A percentile compares a stretch with the other conserved stretches of the same genome.
Conservation (phyloP, 1,140 invertebrate genomes). For the Chionoecetes opilio region DNA sequence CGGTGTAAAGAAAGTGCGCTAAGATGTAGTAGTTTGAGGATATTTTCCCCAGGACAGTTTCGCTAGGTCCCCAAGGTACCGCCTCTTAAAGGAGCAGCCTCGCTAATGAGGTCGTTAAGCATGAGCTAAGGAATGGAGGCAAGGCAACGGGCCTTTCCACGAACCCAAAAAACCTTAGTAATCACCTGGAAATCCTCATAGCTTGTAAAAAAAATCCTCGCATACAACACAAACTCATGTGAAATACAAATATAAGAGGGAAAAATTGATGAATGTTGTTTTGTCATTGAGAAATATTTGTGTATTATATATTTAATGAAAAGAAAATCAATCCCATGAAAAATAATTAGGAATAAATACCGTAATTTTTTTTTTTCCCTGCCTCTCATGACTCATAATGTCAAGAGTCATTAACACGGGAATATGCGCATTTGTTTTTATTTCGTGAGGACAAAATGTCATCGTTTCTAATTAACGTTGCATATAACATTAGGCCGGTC, state of each 20-base stretch:
- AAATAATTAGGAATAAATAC: too few species aligned
- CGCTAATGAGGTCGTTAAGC: conserved; percentile 1
- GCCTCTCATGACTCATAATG: too few species aligned
- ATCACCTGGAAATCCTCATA: not conserved
- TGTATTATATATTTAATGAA: too few species aligned
- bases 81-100: not conserved
- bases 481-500: too few species aligned
- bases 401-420: too few species aligned
- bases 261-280: too few species aligned
- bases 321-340: too few species aligned
- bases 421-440: too few species aligned
- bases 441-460: too few species aligned
- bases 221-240: not conserved
- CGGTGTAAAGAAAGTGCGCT: not conserved
- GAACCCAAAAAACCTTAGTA: not conserved
- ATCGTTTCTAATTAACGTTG: too few species aligned
- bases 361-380: too few species aligned
- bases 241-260: not conserved
- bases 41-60: not conserved
- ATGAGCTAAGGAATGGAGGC: conserved; percentile 7
- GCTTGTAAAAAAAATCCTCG: not conserved
- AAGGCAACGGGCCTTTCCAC: not conserved
- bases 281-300: too few species aligned
- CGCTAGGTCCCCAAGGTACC: not conserved
- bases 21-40: not conserved